Base-by-base conservation (phyloP, 2,888 invertebrate genomes). In the Pristionchus entomophagus region DNA sequence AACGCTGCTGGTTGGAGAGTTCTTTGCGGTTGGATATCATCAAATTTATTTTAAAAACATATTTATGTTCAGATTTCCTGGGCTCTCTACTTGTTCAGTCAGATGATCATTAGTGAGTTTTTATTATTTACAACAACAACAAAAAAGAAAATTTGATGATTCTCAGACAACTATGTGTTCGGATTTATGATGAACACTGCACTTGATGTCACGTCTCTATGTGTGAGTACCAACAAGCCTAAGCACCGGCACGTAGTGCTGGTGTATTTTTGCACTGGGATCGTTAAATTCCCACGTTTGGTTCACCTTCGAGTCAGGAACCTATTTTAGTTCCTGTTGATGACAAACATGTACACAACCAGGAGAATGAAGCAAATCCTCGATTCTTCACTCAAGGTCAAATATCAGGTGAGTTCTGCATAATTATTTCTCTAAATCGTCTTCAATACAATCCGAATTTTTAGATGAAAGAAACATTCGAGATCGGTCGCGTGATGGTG, bases 391-490 rank as follows among this genome's bases (percentile, higher is more conserved):
- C 32, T 59, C 10, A 59, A 59, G 14, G 12, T 59, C 26, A 59
- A 59, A 59, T 59, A 59, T 29, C 59, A 59, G 59, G 59, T 59
- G 59, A 59, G 12, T 45, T 45, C 8, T 45, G 45, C n/a, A n/a
- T n/a, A n/a, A n/a, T n/a, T n/a, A n/a, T n/a, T n/a, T n/a, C n/a
- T n/a, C n/a, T n/a, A n/a, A n/a, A n/a, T n/a, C n/a, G n/a, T n/a
- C n/a, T n/a, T n/a, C n/a, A n/a, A 51, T 22, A 22, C 19, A 59
- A 1, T 59, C 10, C 26, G 6, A 2, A 2, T 59, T 17, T 65
- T 29, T 19, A 65, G 65, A 65, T 65, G 65, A 65, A 65, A 65
- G 65, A 65, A 35, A 35, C 65, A n/a, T 35, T 65, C 12, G 65
- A 65, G 32, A 65, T 65, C 22, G 29, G 32, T 19, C 22, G 65